Evolutionary conservation across 2,888 invertebrate genomes (phyloP).

Genomic region (Phyto melanocephala): DNA sequence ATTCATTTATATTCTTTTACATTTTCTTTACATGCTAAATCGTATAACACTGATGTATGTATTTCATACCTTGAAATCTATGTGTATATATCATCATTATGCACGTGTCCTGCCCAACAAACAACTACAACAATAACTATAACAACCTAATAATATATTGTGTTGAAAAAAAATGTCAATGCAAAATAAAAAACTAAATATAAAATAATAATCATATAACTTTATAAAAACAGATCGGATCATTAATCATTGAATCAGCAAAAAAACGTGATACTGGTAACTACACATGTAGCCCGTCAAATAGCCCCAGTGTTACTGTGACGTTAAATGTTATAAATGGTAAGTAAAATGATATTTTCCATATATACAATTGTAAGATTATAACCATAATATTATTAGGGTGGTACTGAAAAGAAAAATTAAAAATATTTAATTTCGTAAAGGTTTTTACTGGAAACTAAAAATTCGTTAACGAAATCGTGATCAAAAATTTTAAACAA

Average conservation of each 20-base stretch:
- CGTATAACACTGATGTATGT: constrained; percentile 8
- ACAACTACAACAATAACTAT: not conserved
- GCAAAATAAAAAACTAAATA: not conserved
- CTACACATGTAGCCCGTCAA: constrained; percentile 97
- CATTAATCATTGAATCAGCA: constrained; percentile 79
- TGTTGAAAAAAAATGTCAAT: constrained; percentile 18
- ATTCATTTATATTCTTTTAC: constrained; percentile 40
- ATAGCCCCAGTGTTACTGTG: constrained; percentile 93
- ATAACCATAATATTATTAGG: too few species aligned
- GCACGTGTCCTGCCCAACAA: constrained; percentile 16
- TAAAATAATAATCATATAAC: constrained; percentile 22
- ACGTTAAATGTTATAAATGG: constrained; percentile 95
- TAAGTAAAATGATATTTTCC: constrained; percentile 78
- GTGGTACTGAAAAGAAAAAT: too few species aligned
- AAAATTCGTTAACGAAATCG: too few species aligned
- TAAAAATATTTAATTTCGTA: too few species aligned
- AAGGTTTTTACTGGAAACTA: too few species aligned
- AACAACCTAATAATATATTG: not conserved
- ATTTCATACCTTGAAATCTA: not conserved
- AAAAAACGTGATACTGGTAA: constrained; percentile 82
- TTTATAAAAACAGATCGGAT: constrained; percentile 76
- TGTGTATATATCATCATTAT: constrained; percentile 7
- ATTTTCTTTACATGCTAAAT: constrained; percentile 47
- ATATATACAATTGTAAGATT: not conserved
- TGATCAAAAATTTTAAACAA: too few species aligned